Conservation (phyloP, 2,797 vertebrate genomes). For the Hippoglossus hippoglossus region DNA sequence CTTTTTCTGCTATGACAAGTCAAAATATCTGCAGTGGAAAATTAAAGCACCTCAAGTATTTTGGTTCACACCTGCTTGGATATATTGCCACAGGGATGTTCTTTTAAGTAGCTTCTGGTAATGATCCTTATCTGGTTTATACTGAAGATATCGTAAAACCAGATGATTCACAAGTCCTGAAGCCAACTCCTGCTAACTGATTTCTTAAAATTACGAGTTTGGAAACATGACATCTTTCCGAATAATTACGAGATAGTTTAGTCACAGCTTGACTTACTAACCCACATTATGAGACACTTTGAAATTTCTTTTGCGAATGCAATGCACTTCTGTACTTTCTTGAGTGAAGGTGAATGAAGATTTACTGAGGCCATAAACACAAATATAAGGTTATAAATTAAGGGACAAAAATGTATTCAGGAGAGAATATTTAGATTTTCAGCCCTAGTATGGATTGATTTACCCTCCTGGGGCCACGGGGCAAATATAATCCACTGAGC, state of each 20-base stretch:
- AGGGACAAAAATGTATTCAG: no score
- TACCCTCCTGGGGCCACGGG: no score
- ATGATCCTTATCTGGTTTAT: neutral
- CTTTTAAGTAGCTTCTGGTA: neutral
- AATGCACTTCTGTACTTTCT: neutral
- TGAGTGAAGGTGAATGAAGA: neutral
- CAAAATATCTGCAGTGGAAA: slow-evolving; percentile 6
- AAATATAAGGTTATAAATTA: no score
- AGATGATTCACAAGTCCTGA: neutral
- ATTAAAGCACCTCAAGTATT: neutral
- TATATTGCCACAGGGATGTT: neutral
- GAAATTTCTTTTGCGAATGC: neutral
- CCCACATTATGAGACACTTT: neutral
- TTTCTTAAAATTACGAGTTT: neutral
- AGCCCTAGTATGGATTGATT: no score
- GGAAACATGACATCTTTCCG: neutral
- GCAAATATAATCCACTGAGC: no score
- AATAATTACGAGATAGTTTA: neutral
- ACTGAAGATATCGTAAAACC: neutral
- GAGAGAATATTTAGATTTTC: no score
- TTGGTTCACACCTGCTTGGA: neutral
- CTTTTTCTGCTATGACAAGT: neutral
- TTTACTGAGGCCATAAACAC: no score
- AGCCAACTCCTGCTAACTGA: neutral
- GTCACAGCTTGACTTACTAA: neutral